These are phyloP conservation scores for Battus philenor DNA, from an alignment of 1,140 invertebrate genomes.

Conservation along the genomic window DNA sequence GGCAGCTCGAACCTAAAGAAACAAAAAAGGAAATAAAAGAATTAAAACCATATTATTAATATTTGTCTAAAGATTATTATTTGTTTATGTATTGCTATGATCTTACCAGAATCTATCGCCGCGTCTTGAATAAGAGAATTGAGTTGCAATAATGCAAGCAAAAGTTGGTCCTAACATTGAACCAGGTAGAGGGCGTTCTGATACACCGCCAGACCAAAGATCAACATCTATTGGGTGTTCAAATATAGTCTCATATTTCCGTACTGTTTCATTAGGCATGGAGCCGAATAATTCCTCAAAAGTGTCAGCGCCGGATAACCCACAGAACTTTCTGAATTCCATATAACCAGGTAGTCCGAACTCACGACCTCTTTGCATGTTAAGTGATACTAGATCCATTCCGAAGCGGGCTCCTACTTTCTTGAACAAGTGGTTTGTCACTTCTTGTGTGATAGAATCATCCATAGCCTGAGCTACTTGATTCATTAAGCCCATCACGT, in stretches of 20 bases:
- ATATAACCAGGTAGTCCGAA: slow-evolving; percentile 95
- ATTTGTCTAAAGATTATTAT: too few species aligned
- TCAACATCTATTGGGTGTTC: slow-evolving; percentile 90
- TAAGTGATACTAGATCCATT: slow-evolving; percentile 95
- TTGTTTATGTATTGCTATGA: too few species aligned
- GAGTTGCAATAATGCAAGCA: slow-evolving; percentile 96
- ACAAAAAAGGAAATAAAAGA: too few species aligned
- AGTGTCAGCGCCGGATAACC: slow-evolving; percentile 85
- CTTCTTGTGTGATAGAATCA: slow-evolving; percentile 94
- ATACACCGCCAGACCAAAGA: slow-evolving; percentile 95
- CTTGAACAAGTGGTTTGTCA: slow-evolving; percentile 94
- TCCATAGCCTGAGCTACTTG: slow-evolving; percentile 97
- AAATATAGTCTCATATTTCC: slow-evolving; percentile 77
- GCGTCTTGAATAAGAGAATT: slow-evolving; percentile 92
- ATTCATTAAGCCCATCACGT: slow-evolving; percentile 95
- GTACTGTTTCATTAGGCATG: slow-evolving; percentile 92
- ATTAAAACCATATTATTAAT: too few species aligned
- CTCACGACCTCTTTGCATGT: slow-evolving; percentile 95
- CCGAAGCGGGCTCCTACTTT: slow-evolving; percentile 90
- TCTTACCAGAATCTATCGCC: slow-evolving; percentile 95
- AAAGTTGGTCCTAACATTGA: slow-evolving; percentile 97
- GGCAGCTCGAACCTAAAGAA: slow-evolving; percentile 87
- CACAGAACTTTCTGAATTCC: slow-evolving; percentile 95
- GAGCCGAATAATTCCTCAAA: slow-evolving; percentile 92
- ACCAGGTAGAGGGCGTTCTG: slow-evolving; percentile 89